These are phyloP conservation scores for Seladonia tumulorum DNA, from an alignment of 2,888 invertebrate genomes.

Conservation along the genomic window DNA sequence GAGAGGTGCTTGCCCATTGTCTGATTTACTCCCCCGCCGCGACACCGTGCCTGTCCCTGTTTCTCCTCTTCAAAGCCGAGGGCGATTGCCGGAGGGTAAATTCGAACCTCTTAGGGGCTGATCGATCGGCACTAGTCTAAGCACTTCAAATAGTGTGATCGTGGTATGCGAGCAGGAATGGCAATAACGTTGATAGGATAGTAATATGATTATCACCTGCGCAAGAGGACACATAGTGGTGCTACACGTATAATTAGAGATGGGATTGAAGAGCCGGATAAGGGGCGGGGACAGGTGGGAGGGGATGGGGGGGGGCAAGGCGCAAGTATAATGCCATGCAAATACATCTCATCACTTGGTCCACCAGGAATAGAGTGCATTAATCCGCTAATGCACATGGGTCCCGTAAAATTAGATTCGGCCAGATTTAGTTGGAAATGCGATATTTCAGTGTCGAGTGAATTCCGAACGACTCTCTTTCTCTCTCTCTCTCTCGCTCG, in stretches of 20 bases:
- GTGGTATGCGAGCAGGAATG: slow-evolving; percentile 78
- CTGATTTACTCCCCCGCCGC: slow-evolving; percentile 42
- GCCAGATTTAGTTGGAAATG: slow-evolving; percentile 77
- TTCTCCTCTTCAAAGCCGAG: slow-evolving; percentile 50
- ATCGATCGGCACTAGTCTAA: slow-evolving; percentile 73
- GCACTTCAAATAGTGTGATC: slow-evolving; percentile 78
- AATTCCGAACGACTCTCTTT: slow-evolving; percentile 62
- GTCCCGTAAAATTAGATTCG: slow-evolving; percentile 81
- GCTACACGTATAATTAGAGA: slow-evolving; percentile 82
- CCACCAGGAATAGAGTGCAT: slow-evolving; percentile 80
- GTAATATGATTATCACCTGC: slow-evolving; percentile 83
- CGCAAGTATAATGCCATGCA: slow-evolving; percentile 81
- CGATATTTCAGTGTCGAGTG: slow-evolving; percentile 76
- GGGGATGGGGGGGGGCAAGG: slow-evolving; percentile 35
- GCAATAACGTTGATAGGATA: slow-evolving; percentile 83
- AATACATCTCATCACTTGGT: slow-evolving; percentile 81
- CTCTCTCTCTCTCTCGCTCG: neutral
- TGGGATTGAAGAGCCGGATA: slow-evolving; percentile 74
- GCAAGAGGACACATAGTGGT: slow-evolving; percentile 78
- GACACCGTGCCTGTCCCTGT: neutral
- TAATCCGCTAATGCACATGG: slow-evolving; percentile 82
- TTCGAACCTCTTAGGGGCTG: slow-evolving; percentile 69
- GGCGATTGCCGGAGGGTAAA: slow-evolving; percentile 63
- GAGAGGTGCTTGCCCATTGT: slow-evolving; percentile 45
- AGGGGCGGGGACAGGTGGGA: slow-evolving; percentile 31